Evolutionary conservation across 37 sponge, comb jelly and placozoan species (phyloP).

Genomic region (Eunapius fragilis): DNA sequence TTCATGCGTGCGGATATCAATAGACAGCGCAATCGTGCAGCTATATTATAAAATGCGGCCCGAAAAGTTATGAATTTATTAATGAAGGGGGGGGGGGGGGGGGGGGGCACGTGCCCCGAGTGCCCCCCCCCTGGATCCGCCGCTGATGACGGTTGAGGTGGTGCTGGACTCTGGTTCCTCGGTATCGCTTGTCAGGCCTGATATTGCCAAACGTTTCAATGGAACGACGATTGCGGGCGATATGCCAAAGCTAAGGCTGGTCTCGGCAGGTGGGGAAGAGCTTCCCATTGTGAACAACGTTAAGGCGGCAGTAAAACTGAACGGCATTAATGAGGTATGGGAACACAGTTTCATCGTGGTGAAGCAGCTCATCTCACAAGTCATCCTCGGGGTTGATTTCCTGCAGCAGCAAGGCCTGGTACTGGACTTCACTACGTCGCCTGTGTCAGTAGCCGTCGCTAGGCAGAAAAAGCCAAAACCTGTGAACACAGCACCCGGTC

Average conservation of each 20-base stretch:
- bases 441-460: not conserved
- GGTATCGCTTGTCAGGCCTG: constrained; percentile 24
- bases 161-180: constrained; percentile 57
- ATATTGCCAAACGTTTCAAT: not conserved
- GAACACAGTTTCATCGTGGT: constrained; percentile 62
- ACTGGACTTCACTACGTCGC: not conserved
- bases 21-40: no score
- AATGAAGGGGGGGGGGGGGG: no score
- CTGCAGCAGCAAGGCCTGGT: not conserved
- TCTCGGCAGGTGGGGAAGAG: constrained; percentile 20
- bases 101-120: no score
- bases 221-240: not conserved
- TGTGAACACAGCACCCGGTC: no score
- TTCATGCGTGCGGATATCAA: no score
- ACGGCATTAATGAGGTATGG: constrained; percentile 4
- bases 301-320: no score
- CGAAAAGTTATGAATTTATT: no score
- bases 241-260: not conserved
- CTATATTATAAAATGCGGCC: no score
- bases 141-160: constrained; percentile 17
- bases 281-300: no score
- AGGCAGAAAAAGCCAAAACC: no score
- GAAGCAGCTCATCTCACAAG: constrained; percentile 27
- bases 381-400: constrained; percentile 67
- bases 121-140: no score